Evolutionary conservation across 1,140 invertebrate genomes (phyloP).

Genomic region (Drosophila virilis): DNA sequence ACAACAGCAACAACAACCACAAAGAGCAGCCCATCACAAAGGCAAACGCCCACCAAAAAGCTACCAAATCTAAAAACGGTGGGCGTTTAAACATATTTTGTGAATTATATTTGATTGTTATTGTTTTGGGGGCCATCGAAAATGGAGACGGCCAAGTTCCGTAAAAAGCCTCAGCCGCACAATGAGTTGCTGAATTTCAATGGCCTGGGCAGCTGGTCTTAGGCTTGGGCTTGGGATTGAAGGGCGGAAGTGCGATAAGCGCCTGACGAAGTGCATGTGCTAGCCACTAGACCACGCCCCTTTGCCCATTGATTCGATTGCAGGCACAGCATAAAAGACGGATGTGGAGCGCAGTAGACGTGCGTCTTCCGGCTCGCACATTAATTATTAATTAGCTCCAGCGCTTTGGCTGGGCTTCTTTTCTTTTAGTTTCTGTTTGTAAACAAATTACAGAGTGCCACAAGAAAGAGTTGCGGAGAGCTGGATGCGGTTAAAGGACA

Average conservation of each 20-base stretch:
- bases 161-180: constrained; percentile 1
- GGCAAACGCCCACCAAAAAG: constrained; percentile 17
- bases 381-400: constrained; percentile 43
- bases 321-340: not conserved
- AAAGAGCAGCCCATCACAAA: constrained; percentile 11
- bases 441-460: constrained; percentile 1
- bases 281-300: not conserved
- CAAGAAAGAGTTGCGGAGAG: not conserved
- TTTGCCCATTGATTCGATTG: constrained; percentile 1
- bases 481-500: not conserved
- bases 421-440: not conserved
- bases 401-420: not conserved
- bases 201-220: not conserved
- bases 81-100: constrained; percentile 78
- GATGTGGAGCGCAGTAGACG: constrained; percentile 3
- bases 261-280: constrained; percentile 1
- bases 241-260: constrained; percentile 48
- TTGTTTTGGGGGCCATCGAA: constrained; percentile 19
- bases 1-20: constrained; percentile 17
- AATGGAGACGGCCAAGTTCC: constrained; percentile 6
- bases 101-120: constrained; percentile 75
- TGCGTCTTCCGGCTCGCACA: constrained; percentile 9
- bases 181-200: constrained; percentile 29
- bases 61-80: constrained; percentile 40
- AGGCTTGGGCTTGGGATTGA: constrained; percentile 4